Percentiles rank a stretch among this genome's conserved stretches.
These are phyloP conservation scores for Diplodus puntazzo DNA, from an alignment of 2,797 vertebrate genomes.

Conservation along the genomic window DNA sequence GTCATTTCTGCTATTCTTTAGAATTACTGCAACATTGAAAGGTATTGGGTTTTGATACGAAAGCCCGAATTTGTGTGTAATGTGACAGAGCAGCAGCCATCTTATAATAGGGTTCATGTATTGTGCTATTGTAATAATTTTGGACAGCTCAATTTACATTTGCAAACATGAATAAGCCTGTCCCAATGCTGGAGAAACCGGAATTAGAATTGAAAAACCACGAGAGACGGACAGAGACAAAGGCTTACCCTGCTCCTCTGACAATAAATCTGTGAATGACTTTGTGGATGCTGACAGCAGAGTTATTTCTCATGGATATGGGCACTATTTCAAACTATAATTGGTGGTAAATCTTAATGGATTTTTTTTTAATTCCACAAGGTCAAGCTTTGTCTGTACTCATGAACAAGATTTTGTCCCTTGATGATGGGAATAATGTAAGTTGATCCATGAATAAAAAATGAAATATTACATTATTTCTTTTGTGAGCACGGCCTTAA, in stretches of 20 bases:
- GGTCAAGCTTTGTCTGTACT: conserved; percentile 58
- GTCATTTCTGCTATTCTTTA: not conserved
- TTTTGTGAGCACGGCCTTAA: conserved; percentile 48
- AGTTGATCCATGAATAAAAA: conserved; percentile 62
- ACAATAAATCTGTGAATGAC: conserved; percentile 64
- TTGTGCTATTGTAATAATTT: conserved; percentile 33
- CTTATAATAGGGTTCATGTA: conserved; percentile 4
- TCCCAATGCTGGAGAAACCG: conserved; percentile 22
- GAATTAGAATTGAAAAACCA: conserved; percentile 40
- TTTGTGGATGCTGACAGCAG: conserved; percentile 54
- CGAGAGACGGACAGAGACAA: conserved; percentile 45
- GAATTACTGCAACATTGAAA: not conserved
- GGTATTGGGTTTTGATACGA: not conserved
- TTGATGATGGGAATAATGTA: conserved; percentile 55
- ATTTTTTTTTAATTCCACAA: conserved; percentile 64
- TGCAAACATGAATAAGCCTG: conserved; percentile 34
- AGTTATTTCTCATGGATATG: conserved; percentile 64
- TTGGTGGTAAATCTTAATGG: conserved; percentile 67
- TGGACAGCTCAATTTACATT: conserved; percentile 39
- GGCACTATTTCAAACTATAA: conserved; percentile 57
- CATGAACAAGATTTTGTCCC: conserved; percentile 45
- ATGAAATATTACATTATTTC: conserved; percentile 53
- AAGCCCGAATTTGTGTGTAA: conserved; percentile 18
- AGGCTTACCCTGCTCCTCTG: conserved; percentile 45
- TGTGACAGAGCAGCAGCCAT: conserved; percentile 2